Evolutionary conservation across 2,113 vertebrate genomes (phyloP), one percentile per base, ranked within the genome.

Genomic region (Naja naja): DNA sequence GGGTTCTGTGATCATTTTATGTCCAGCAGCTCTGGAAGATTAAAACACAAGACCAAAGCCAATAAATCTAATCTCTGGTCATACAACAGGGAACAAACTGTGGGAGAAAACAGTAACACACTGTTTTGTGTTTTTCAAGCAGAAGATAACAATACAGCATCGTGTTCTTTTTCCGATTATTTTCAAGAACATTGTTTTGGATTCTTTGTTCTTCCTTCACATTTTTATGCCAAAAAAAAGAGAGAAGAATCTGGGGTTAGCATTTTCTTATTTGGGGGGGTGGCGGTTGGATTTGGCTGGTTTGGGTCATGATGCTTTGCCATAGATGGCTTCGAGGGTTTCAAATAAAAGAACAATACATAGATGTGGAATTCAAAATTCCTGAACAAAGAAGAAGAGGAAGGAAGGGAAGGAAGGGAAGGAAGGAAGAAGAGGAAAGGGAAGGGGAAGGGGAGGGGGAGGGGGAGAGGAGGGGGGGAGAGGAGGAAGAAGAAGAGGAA

Each of bases 21-120:
- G 4, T 22, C 60, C 22, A 23, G 8, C 14, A 25, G 22, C 30
- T 54, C 8, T 52, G 1, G n/a, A 55, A 23, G 52, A 88, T 54
- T 22, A 9, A 55, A 58, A 5, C 11, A 16, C 34, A 58, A 91
- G 94, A 92, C 39, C n/a, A 81, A 95, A 92, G 89, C 10, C 7
- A 7, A 60, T 39, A 60, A 60, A 60, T 60, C 55, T 52, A 60
- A 60, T 43, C 55, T 55, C 9, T 30, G 27, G 30, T 45, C 54
- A 89, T 43, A 47, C 5, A 43, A 30, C 8, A n/a, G 87, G 49
- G 49, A 20, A n/a, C 87, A n/a, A 54, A 54, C 52, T 54, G 30
- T 88, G 34, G n/a, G 49, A 47, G n/a, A 55, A 34, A 88, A 88
- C 52, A 11, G 18, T 54, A 55, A 53, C 49, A 3, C 7, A 3